Evolutionary conservation across 2,888 invertebrate species (phyloP).

Genomic region (Scelioninae gen. 1): DNA sequence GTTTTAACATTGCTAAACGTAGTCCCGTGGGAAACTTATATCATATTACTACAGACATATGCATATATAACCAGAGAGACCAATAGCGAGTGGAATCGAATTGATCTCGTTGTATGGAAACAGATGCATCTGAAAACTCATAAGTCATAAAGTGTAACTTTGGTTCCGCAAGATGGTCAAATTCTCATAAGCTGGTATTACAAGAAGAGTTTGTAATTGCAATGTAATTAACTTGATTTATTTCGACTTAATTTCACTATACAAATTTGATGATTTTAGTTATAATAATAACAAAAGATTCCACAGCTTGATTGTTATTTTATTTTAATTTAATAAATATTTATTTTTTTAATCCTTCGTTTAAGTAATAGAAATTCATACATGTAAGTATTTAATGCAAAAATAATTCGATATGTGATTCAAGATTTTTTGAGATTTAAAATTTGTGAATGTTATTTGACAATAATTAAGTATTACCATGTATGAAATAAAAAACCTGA

Average conservation of each 20-base stretch:
- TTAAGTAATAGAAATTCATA: no score
- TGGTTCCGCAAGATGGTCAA: constrained; percentile 34
- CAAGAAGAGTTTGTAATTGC: constrained; percentile 40
- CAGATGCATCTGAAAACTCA: constrained; percentile 58
- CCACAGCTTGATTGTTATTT: no score
- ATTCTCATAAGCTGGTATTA: constrained; percentile 35
- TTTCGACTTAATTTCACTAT: not conserved
- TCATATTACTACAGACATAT: constrained; percentile 52
- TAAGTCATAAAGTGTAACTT: constrained; percentile 59
- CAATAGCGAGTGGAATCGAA: constrained; percentile 60
- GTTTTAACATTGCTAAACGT: constrained; percentile 63
- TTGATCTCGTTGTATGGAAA: constrained; percentile 57
- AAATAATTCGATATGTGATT: no score
- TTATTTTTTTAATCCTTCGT: no score
- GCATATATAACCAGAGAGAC: constrained; percentile 43
- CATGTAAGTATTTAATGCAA: no score
- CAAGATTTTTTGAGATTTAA: no score
- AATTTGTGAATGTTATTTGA: no score
- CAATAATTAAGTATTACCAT: no score
- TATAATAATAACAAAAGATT: no score
- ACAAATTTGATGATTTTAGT: no score
- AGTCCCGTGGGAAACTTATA: constrained; percentile 65
- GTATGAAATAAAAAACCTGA: no score
- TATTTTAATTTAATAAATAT: no score
- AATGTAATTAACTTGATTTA: constrained; percentile 36